Evolutionary conservation across 1,140 invertebrate genomes (phyloP), one percentile per base, ranked within the genome.

Genomic region (Drosophila orosa): DNA sequence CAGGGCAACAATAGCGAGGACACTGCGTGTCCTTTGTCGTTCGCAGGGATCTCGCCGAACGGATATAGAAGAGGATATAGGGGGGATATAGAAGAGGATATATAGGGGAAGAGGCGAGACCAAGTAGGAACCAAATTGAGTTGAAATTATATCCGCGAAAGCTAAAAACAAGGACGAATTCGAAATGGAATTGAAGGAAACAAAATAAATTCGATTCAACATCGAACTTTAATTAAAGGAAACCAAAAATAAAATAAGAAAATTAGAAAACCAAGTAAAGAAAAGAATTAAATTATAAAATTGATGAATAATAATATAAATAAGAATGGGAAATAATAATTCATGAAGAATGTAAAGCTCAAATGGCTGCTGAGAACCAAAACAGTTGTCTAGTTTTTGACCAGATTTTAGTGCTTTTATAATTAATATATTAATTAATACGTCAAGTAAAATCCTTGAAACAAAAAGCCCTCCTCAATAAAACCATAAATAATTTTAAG

Each of bases 1-100:
- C 52, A 37, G 57, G 73, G 45, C 74, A 75, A 74, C 74, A 78
- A 81, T 63, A 27, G 54, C 40, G n/a, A 67, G 60, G 52, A 75
- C 57, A 62, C 42, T 72, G 78, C 40, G 68, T 72, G 79, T 68
- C 79, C 83, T 68, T 78, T 86, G 75, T 78, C 75, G 52, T 55
- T 60, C 29, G 48, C 50, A 50, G 45, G 73, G 33, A 69, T 72
- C 61, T 81, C 35, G 29, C 66, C 25, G 33, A 19, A 40, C 42
- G 19, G 61, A 59, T 29, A 31, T 45, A 22, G 24, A 19, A n/a
- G 13, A 29, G 33, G 68, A 19, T 40, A 50, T 19, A 17, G n/a
- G n/a, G n/a, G n/a, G 19, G 61, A 59, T 29, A 31, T 45, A 22
- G 24, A 19, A n/a, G 13, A 29, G 33, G 68, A 19, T 40, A 50